These are phyloP conservation scores for Mesoclemmys tuberculata DNA, from an alignment of 2,113 vertebrate species.

Conservation along the genomic window DNA sequence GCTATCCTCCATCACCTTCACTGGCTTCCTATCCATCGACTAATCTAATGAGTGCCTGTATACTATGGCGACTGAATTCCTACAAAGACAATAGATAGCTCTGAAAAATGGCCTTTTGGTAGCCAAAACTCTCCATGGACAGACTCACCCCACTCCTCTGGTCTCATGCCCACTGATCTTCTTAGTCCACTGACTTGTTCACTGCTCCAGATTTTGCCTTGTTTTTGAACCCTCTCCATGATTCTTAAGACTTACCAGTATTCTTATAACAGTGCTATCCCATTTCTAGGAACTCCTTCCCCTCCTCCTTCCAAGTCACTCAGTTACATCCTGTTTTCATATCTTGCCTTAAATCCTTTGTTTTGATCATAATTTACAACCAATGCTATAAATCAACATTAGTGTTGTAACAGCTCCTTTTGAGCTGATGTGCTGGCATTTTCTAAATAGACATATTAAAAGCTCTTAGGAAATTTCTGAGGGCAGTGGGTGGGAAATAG, in stretches of 20 bases:
- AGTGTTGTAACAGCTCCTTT: conserved; percentile 58
- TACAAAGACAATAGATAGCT: not conserved
- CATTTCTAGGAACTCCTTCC: conserved; percentile 59
- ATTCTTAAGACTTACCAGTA: not conserved
- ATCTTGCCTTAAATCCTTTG: conserved; percentile 67
- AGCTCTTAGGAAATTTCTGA: not conserved
- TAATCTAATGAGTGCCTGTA: rapidly evolving
- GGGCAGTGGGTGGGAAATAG: not conserved
- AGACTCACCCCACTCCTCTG: not conserved
- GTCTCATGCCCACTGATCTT: not conserved
- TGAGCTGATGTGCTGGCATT: conserved; percentile 20
- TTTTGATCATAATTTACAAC: conserved; percentile 59
- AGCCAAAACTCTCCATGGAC: not conserved
- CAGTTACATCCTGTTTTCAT: conserved; percentile 67
- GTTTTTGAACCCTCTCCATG: not conserved
- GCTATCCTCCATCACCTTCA: not conserved
- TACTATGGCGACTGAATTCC: not conserved
- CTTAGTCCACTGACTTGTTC: conserved; percentile 30
- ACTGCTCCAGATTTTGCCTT: conserved; percentile 47
- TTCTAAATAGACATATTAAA: conserved; percentile 42
- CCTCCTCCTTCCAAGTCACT: conserved; percentile 68
- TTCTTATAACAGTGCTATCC: not conserved
- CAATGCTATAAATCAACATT: conserved; percentile 60
- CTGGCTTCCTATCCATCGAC: not conserved
- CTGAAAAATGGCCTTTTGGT: conserved; percentile 14